Evolutionary conservation across 1,140 invertebrate species (phyloP).

Genomic region (Macrosteles quadrilineatus): DNA sequence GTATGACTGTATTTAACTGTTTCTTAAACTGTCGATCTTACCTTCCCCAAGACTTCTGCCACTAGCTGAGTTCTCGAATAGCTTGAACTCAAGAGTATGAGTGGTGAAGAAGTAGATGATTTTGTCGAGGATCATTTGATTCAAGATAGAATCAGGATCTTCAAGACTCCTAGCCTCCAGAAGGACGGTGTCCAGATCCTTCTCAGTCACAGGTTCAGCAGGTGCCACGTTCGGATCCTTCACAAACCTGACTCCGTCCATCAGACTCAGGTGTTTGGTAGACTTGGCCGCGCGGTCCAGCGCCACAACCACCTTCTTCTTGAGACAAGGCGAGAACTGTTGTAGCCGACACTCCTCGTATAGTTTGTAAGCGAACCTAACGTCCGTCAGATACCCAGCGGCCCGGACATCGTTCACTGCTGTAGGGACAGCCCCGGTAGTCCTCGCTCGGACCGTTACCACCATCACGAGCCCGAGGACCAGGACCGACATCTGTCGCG

Average conservation of each 20-base stretch:
- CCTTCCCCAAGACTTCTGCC: slow-evolving; percentile 22
- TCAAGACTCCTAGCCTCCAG: slow-evolving; percentile 60
- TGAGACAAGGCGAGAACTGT: slow-evolving; percentile 71
- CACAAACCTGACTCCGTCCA: slow-evolving; percentile 71
- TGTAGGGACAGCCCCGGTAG: slow-evolving; percentile 44
- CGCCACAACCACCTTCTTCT: slow-evolving; percentile 70
- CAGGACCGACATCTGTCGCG: slow-evolving; percentile 37
- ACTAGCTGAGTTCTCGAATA: slow-evolving; percentile 28
- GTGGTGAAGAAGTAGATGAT: slow-evolving; percentile 70
- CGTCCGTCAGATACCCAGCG: slow-evolving; percentile 53
- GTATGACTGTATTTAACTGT: no score
- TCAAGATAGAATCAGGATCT: slow-evolving; percentile 70
- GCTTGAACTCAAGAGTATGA: slow-evolving; percentile 67
- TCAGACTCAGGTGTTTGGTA: slow-evolving; percentile 60
- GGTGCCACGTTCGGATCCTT: slow-evolving; percentile 56
- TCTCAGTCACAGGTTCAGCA: slow-evolving; percentile 50
- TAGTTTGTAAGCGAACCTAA: slow-evolving; percentile 59
- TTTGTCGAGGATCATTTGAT: slow-evolving; percentile 72
- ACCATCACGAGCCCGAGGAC: slow-evolving; percentile 50
- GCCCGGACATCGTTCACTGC: slow-evolving; percentile 30
- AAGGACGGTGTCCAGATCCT: slow-evolving; percentile 65
- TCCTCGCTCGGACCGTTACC: slow-evolving; percentile 48
- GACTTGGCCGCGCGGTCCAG: slow-evolving; percentile 68
- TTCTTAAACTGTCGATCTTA: slow-evolving; percentile 5
- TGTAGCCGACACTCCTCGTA: slow-evolving; percentile 74